Evolutionary conservation across 2,113 vertebrate species (phyloP).

Genomic region (Phoenicopterus ruber): DNA sequence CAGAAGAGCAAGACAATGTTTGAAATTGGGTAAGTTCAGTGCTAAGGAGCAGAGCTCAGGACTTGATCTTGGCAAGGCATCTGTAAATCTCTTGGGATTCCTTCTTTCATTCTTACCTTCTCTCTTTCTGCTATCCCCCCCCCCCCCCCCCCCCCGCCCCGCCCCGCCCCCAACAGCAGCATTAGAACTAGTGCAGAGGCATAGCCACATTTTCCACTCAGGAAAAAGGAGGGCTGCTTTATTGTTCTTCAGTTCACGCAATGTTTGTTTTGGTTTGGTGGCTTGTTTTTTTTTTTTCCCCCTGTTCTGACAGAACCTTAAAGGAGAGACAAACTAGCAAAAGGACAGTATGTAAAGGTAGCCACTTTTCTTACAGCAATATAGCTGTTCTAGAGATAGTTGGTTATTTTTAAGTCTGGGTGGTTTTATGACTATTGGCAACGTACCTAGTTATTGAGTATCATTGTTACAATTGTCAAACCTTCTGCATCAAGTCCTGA

Average conservation of each 20-base stretch:
- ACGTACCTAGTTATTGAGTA: neutral
- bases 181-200: neutral
- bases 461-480: neutral
- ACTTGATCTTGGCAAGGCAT: neutral
- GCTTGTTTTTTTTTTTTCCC: neutral
- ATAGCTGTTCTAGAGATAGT: neutral
- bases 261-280: neutral
- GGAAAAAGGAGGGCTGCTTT: neutral
- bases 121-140: neutral
- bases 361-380: neutral
- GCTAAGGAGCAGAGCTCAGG: neutral
- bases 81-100: neutral
- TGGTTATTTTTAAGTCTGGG: neutral
- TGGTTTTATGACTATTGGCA: neutral
- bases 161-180: fast-evolving
- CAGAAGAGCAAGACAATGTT: constrained; percentile 85
- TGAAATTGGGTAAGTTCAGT: constrained; percentile 85
- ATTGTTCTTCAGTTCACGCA: neutral
- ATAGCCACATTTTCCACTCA: neutral
- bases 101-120: neutral
- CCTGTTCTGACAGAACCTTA: neutral
- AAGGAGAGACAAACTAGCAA: neutral
- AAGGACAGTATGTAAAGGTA: neutral
- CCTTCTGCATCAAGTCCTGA: neutral
- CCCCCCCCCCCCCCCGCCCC: neutral